Conservation (phyloP, 2,888 invertebrate species). For the Girardia tigrina region DNA sequence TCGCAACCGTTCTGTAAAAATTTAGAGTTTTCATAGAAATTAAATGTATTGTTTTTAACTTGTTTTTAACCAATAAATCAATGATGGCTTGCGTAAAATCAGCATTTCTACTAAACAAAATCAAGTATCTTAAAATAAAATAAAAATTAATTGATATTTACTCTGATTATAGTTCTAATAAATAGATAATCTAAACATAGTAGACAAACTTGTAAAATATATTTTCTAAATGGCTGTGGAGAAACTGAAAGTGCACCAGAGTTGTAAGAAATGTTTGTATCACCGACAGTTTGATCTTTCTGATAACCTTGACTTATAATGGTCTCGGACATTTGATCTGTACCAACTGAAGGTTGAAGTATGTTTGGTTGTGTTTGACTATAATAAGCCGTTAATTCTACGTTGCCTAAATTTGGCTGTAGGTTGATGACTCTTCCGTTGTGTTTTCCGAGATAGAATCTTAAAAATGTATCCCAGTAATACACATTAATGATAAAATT, state of each 20-base stretch:
- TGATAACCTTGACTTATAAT: not conserved
- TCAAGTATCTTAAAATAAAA: too few species aligned
- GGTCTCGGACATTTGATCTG: not conserved
- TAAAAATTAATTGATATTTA: too few species aligned
- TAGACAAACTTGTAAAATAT: not conserved
- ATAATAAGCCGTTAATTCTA: constrained; percentile 14
- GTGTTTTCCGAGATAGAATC: constrained; percentile 15
- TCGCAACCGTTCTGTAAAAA: too few species aligned
- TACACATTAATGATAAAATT: too few species aligned
- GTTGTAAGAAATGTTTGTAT: not conserved
- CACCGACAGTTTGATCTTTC: not conserved
- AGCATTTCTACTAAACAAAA: too few species aligned
- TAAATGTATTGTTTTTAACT: too few species aligned
- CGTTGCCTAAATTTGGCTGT: constrained; percentile 5
- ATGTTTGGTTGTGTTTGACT: not conserved
- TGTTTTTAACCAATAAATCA: too few species aligned
- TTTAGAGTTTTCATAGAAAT: too few species aligned
- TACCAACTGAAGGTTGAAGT: not conserved
- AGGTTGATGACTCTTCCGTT: constrained; percentile 15
- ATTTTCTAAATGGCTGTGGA: constrained; percentile 13
- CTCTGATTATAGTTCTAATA: too few species aligned
- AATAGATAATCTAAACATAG: too few species aligned
- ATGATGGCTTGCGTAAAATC: too few species aligned
- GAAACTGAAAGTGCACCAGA: not conserved
- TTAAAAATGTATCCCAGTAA: too few species aligned